These are phyloP conservation scores for Ataeniobius toweri DNA, from an alignment of 2,797 vertebrate genomes.

Conservation along the genomic window DNA sequence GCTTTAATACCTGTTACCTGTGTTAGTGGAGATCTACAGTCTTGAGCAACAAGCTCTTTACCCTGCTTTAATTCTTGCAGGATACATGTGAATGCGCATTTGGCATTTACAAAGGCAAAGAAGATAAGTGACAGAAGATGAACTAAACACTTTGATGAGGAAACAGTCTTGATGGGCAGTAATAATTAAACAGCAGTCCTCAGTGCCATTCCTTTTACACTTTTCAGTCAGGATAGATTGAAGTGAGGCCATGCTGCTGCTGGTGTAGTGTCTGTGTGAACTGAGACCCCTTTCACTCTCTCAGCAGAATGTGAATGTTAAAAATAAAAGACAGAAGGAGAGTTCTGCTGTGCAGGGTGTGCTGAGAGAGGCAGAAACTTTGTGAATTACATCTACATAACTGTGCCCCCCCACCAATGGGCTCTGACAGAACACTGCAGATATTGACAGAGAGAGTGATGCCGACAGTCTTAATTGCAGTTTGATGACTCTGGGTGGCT, in stretches of 20 bases:
- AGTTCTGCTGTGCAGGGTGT: slow-evolving; percentile 43
- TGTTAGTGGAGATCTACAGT: background rate
- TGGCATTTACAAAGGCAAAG: slow-evolving; percentile 28
- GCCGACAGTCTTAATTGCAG: slow-evolving; percentile 66
- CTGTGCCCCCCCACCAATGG: slow-evolving; percentile 62
- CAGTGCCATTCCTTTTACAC: slow-evolving; percentile 48
- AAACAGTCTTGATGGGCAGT: slow-evolving; percentile 34
- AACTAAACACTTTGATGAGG: slow-evolving; percentile 23
- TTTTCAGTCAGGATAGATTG: slow-evolving; percentile 55
- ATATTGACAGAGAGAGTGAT: slow-evolving; percentile 61
- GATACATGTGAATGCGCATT: slow-evolving; percentile 37
- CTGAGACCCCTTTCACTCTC: slow-evolving; percentile 35
- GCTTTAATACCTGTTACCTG: slow-evolving; percentile 6
- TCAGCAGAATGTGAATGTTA: slow-evolving; percentile 62
- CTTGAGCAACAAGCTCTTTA: slow-evolving; percentile 35
- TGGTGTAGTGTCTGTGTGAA: slow-evolving; percentile 58
- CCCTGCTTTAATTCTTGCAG: slow-evolving; percentile 22
- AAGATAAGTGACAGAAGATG: slow-evolving; percentile 17
- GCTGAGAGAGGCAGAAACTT: slow-evolving; percentile 45
- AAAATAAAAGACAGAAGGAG: slow-evolving; percentile 31
- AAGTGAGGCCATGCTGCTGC: slow-evolving; percentile 54
- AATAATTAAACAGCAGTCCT: slow-evolving; percentile 52
- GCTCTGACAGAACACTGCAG: slow-evolving; percentile 59
- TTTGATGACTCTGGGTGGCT: slow-evolving; percentile 66
- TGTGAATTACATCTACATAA: slow-evolving; percentile 73